Percentiles rank a stretch among this genome's conserved stretches.
phyloP scores from a whole-genome alignment of 2,113 vertebrate species.

The Festucalex cinctus region DNA sequence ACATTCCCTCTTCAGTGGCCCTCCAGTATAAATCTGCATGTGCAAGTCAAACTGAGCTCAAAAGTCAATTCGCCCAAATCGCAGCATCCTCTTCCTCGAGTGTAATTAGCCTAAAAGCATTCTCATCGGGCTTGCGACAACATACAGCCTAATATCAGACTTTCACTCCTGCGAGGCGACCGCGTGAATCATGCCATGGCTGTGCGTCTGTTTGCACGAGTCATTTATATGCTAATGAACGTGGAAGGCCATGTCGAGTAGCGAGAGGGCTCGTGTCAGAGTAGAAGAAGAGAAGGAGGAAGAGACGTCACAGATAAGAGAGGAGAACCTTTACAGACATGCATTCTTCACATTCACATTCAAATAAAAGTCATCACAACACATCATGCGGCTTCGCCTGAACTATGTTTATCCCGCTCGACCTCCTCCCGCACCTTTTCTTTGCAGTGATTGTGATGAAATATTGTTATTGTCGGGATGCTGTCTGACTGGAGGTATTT shows the following conservation, averaged over 20 bases:
- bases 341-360: too few relatives aligned
- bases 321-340: slow-evolving; percentile 38
- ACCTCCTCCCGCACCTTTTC: slow-evolving; percentile 13
- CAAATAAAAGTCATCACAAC: slow-evolving; percentile 21
- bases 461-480: slow-evolving; percentile 59
- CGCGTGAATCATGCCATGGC: slow-evolving; percentile 22
- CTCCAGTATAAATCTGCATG: slow-evolving; percentile 5
- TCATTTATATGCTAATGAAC: slow-evolving; percentile 65
- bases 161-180: slow-evolving; percentile 37
- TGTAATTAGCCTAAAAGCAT: slow-evolving; percentile 69
- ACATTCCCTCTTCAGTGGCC: neutral
- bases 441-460: slow-evolving; percentile 48
- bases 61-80: slow-evolving; percentile 41
- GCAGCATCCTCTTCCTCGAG: slow-evolving; percentile 21
- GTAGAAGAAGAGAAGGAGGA: slow-evolving; percentile 10
- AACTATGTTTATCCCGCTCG: slow-evolving; percentile 38
- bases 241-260: slow-evolving; percentile 32
- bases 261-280: slow-evolving; percentile 6
- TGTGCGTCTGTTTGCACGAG: slow-evolving; percentile 44
- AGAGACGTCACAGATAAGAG: slow-evolving; percentile 32
- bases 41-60: slow-evolving; percentile 10
- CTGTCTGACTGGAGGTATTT: slow-evolving; percentile 51
- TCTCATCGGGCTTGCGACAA: slow-evolving; percentile 40
- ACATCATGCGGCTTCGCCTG: slow-evolving; percentile 14
- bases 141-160: slow-evolving; percentile 29